Evolutionary conservation across 2,888 invertebrate genomes (phyloP).

Genomic region (Galerucella calmariensis): DNA sequence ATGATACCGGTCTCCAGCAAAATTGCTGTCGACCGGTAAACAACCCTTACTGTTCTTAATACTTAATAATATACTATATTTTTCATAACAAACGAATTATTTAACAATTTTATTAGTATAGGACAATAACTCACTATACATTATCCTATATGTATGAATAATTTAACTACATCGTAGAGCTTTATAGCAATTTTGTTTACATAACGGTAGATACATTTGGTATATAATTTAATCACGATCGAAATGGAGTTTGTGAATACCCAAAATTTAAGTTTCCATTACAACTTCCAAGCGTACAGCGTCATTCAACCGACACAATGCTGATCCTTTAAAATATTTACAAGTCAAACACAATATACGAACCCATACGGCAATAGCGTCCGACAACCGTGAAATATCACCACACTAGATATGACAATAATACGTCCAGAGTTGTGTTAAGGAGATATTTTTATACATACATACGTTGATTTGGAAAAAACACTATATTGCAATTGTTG

Average conservation of each 20-base stretch:
- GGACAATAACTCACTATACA: not conserved
- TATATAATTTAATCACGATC: constrained; percentile 8
- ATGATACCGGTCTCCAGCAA: too few relatives aligned
- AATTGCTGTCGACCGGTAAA: too few relatives aligned
- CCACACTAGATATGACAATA: too few relatives aligned
- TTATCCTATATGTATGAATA: not conserved
- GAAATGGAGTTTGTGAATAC: constrained; percentile 19
- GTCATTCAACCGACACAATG: constrained; percentile 28
- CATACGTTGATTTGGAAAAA: too few relatives aligned
- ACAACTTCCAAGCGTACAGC: constrained; percentile 12
- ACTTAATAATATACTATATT: too few relatives aligned
- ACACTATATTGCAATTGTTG: too few relatives aligned
- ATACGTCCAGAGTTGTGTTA: too few relatives aligned
- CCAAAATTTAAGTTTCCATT: constrained; percentile 9
- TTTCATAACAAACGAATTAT: not conserved
- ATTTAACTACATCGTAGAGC: not conserved
- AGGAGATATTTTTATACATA: too few relatives aligned
- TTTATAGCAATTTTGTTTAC: not conserved
- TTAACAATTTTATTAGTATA: not conserved
- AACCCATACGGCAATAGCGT: constrained; percentile 20
- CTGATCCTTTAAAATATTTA: constrained; percentile 30
- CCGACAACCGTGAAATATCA: not conserved
- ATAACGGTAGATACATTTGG: constrained; percentile 2
- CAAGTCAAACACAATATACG: constrained; percentile 24
- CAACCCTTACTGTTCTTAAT: too few relatives aligned